Evolutionary conservation across 1,140 invertebrate species (phyloP).

Genomic region (Eumeta japonica): DNA sequence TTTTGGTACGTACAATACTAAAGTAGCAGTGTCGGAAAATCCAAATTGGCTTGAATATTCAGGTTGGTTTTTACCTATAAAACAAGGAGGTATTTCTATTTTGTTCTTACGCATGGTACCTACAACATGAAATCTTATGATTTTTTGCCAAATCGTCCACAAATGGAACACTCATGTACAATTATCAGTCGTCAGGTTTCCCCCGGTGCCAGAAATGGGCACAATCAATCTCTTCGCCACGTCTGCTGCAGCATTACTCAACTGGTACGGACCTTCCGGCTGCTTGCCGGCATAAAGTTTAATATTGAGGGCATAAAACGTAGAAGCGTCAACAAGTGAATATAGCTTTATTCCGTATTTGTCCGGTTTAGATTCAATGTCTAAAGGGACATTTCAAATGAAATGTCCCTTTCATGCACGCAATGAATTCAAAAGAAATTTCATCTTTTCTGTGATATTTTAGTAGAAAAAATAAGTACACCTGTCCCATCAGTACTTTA

Average conservation of each 20-base stretch:
- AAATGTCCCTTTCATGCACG: conserved; percentile 18
- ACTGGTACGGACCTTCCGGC: conserved; percentile 19
- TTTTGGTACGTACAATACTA: conserved; percentile 35
- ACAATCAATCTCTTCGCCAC: conserved; percentile 28
- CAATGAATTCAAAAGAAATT: no score
- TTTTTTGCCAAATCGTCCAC: conserved; percentile 23
- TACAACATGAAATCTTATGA: conserved; percentile 30
- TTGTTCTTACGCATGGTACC: conserved; percentile 41
- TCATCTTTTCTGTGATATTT: conserved; percentile 2
- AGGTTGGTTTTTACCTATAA: conserved; percentile 17
- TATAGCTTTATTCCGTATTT: conserved; percentile 25
- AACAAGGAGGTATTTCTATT: conserved; percentile 29
- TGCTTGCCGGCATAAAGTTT: conserved; percentile 19
- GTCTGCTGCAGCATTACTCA: conserved; percentile 20
- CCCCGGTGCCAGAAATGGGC: conserved; percentile 26
- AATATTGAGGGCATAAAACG: conserved; percentile 17
- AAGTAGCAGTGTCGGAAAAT: no score
- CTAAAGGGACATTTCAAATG: no score
- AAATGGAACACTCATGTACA: conserved; percentile 32
- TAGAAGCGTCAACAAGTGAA: conserved; percentile 24
- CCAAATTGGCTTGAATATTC: conserved; percentile 24
- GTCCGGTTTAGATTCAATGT: conserved; percentile 32
- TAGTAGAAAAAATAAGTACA: conserved; percentile 1
- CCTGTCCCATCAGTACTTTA: conserved; percentile 3
- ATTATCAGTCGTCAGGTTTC: conserved; percentile 44